Percentiles rank a stretch among this genome's conserved stretches.
Conservation (phyloP, 2,113 vertebrate genomes). For the Sorex araneus region DNA sequence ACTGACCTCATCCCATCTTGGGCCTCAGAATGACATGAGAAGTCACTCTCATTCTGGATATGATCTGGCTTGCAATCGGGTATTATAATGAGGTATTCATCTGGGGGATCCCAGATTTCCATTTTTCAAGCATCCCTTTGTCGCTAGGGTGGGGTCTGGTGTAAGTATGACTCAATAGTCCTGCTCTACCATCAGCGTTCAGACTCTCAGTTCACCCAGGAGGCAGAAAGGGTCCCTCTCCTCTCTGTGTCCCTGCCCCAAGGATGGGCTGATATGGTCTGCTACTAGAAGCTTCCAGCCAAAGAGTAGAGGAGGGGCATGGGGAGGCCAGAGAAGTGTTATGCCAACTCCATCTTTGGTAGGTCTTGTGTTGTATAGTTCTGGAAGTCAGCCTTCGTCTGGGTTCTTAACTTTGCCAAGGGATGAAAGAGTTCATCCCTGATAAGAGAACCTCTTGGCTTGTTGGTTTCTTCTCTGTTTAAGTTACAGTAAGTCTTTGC, state of each 20-base stretch:
- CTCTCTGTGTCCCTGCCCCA: too few relatives aligned
- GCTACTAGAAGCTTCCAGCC: not conserved
- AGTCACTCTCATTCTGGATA: not conserved
- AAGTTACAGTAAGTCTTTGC: too few relatives aligned
- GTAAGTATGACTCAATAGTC: not conserved
- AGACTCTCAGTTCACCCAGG: not conserved
- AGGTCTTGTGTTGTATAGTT: not conserved
- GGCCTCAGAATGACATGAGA: not conserved
- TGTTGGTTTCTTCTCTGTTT: too few relatives aligned
- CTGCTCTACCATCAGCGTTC: not conserved
- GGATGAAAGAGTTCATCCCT: not conserved
- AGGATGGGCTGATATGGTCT: not conserved
- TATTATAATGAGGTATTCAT: too few relatives aligned
- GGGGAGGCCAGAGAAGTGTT: not conserved
- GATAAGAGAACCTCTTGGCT: too few relatives aligned
- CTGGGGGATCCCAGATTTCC: not conserved
- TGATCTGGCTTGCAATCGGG: not conserved
- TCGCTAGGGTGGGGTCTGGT: not conserved
- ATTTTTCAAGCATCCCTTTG: not conserved
- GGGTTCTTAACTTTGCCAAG: not conserved
- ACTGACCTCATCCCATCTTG: not conserved
- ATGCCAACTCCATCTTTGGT: not conserved
- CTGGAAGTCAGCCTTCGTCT: too few relatives aligned
- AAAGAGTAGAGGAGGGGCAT: fast-evolving
- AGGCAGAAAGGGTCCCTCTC: not conserved